Evolutionary conservation across 2,888 invertebrate species (phyloP), one percentile per base, ranked within the genome.

Genomic region (Strigamia crassipes): DNA sequence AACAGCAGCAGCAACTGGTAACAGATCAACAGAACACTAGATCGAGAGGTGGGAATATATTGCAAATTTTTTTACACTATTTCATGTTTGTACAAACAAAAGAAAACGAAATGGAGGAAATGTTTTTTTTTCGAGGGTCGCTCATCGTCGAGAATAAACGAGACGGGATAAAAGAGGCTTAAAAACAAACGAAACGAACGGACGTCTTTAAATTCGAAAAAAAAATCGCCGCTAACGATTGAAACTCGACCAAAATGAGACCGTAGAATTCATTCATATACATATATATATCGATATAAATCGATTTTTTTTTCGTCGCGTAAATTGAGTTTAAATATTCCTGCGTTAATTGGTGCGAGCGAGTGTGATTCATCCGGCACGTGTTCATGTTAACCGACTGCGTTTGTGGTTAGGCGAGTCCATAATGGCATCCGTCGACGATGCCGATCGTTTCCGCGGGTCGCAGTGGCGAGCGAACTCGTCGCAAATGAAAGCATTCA

Each of bases 371-470:
- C 78, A 23, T 9, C 31, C 23, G 23, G 31, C 77, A 41, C n/a
- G 1, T 8, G 13, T 31, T 85, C 85, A 92, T 91, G 92, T 92
- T 87, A 92, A 92, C 86, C 93, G 91, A 86, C 92, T 91, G 86
- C 93, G 91, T 88, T 94, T 94, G 87, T 92, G 92, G 86, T 92
- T 92, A 83, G 93, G 93, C 85, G 93, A 93, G 87, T 92, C 93
- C 93, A 93, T 93, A 86, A 91, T 92, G 84, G 93, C 93, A 87
- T 93, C 93, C 83, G 90, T 90, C 83, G 92, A 91, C 85, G 92
- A 91, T 82, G 92, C 91, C 66, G 92, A 91, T 85, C 92, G 89
- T 88, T 92, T 92, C 82, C 88, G 85, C 80, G 86, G 83, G 83
- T 85, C 88, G 87, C 92, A 91, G 87, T 93, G 92, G 83, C 93